Conservation (phyloP, 1,140 invertebrate genomes). For the Helicorthomorpha holstii region DNA sequence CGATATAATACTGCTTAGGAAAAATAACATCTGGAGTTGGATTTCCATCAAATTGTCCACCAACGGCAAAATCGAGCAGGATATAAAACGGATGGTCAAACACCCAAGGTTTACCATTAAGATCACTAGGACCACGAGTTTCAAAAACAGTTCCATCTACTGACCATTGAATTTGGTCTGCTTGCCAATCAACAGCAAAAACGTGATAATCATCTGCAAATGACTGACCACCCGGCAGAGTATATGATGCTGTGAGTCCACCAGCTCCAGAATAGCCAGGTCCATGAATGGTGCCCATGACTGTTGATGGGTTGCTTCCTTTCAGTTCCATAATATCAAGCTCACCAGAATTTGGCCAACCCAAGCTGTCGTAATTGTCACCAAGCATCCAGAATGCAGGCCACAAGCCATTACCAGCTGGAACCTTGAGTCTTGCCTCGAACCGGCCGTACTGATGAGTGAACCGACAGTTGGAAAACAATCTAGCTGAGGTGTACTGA, state of each 20-base stretch:
- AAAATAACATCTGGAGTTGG: constrained; percentile 11
- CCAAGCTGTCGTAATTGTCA: neutral
- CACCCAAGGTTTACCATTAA: neutral
- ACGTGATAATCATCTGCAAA: constrained; percentile 16
- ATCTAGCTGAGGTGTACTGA: neutral
- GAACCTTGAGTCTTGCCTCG: constrained; percentile 6
- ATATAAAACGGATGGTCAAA: constrained; percentile 1
- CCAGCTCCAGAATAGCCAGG: neutral
- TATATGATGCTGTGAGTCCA: neutral
- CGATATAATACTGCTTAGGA: constrained; percentile 7
- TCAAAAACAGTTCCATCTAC: neutral
- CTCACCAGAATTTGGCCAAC: constrained; percentile 10
- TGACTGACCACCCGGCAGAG: neutral
- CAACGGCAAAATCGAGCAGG: neutral
- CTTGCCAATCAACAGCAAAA: constrained; percentile 15
- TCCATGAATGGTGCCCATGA: constrained; percentile 4
- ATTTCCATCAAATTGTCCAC: constrained; percentile 17
- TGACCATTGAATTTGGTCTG: constrained; percentile 1
- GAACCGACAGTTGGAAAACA: neutral
- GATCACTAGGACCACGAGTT: neutral
- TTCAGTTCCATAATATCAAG: constrained; percentile 10
- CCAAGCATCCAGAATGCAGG: constrained; percentile 10
- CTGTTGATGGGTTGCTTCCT: constrained; percentile 1
- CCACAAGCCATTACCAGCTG: constrained; percentile 8
- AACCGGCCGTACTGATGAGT: constrained; percentile 5